Base-by-base conservation (phyloP, 2,797 vertebrate genomes). In the Ceyx erithaca region DNA sequence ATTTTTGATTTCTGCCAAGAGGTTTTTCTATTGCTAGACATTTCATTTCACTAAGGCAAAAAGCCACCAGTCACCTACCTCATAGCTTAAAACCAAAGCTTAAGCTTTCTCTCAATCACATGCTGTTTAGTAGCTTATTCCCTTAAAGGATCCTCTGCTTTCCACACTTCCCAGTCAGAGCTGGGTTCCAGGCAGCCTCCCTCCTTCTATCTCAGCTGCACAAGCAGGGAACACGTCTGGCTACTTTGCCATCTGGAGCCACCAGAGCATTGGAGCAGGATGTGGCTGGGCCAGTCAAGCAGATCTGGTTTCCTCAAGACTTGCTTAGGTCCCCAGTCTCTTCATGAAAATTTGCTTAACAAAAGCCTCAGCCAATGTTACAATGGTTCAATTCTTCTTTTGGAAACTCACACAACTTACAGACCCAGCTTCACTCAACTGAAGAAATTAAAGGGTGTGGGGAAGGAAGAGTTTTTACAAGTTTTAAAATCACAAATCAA, bases 311-410 rank as follows among this genome's bases (percentile, higher is more conserved):
- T 94, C 94, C 93, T 64, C 69, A 88, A 81, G 96, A 94, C 86
- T 86, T 89, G 70, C 55, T 71, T 73, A 86, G 92, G 93, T 95
- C 66, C 66, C 66, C 37, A 14, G 92, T 91, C 94, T 97, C 96
- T 97, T 97, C 95, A 96, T 95, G 95, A 97, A 97, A 95, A 97
- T 97, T 92, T 97, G 96, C 58, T 33, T 97, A 96, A 98, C 97
- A 98, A 97, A 98, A 95, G 96, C 90, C 51, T 85, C 92, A 61
- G 76, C 71, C 63, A 9, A 69, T 1, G 19, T 72, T 87, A 97
- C 97, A 97, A 97, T 92, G 94, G 94, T 85, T 89, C 75, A 62
- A 97, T 97, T 97, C 97, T 97, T 97, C 96, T 91, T 93, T 61
- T 90, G 92, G 87, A 85, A 94, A 86, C 93, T 95, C 96, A 91